These are phyloP conservation scores for Xenopus petersii DNA, from an alignment of 2,797 vertebrate genomes.

Conservation along the genomic window DNA sequence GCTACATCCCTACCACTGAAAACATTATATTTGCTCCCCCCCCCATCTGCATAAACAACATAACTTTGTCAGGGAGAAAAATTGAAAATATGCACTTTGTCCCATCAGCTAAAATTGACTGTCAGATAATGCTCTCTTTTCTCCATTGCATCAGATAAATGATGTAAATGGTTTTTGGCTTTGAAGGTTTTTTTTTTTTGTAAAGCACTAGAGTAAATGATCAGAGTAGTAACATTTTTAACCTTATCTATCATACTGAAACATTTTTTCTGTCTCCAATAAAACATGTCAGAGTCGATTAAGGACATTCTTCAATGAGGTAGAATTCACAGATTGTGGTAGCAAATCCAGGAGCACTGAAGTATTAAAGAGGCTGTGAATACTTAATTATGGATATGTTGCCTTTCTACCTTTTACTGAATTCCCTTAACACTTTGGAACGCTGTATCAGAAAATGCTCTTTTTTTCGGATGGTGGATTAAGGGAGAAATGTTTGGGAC, in stretches of 20 bases:
- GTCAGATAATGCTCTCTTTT: conserved; percentile 64
- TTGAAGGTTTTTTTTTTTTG: conserved; percentile 56
- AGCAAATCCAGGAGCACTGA: conserved; percentile 64
- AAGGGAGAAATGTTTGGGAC: conserved; percentile 62
- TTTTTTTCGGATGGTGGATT: conserved; percentile 62
- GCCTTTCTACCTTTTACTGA: conserved; percentile 62
- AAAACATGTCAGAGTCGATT: conserved; percentile 78
- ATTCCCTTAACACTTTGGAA: conserved; percentile 59
- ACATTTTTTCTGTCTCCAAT: conserved; percentile 77
- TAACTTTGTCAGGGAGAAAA: conserved; percentile 66
- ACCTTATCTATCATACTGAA: conserved; percentile 83
- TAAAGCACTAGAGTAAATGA: conserved; percentile 72
- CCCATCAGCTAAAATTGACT: conserved; percentile 67
- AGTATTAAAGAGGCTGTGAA: conserved; percentile 73
- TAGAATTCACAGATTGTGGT: conserved; percentile 71
- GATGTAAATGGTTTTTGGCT: conserved; percentile 72
- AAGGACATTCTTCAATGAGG: conserved; percentile 75
- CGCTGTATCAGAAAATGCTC: conserved; percentile 63
- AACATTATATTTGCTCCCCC: conserved; percentile 53
- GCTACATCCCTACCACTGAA: no score
- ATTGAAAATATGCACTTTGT: conserved; percentile 66
- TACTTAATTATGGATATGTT: conserved; percentile 68
- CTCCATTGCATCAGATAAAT: conserved; percentile 60
- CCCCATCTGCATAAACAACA: conserved; percentile 69
- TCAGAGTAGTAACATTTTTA: conserved; percentile 79